phyloP scores from a whole-genome alignment of 2,113 vertebrate genomes.

The Antidorcas marsupialis region DNA sequence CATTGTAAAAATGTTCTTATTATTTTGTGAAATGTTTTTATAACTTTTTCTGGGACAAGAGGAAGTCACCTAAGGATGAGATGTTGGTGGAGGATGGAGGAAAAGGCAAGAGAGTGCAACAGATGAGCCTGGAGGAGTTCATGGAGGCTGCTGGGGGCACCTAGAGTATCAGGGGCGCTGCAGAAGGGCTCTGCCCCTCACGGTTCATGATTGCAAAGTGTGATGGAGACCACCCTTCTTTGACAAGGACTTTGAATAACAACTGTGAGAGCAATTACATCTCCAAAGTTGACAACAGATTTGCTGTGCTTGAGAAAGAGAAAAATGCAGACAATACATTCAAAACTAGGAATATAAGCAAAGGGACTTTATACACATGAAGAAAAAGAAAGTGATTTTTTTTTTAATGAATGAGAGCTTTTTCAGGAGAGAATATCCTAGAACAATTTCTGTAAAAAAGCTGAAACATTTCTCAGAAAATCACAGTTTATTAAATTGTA shows the following conservation, averaged over 20 bases:
- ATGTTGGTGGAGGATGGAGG: background rate
- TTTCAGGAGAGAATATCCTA: background rate
- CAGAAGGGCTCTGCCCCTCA: background rate
- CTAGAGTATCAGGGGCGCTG: fast-evolving
- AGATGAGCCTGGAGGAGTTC: background rate
- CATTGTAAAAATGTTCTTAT: background rate
- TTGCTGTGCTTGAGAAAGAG: background rate
- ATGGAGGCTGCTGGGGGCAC: background rate
- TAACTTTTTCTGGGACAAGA: background rate
- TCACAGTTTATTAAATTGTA: background rate
- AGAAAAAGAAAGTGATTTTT: background rate
- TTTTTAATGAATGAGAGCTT: background rate
- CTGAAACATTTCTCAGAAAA: background rate
- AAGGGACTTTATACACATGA: background rate
- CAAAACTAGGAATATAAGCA: background rate
- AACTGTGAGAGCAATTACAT: background rate
- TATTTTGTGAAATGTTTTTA: background rate
- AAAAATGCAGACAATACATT: background rate
- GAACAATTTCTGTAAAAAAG: background rate
- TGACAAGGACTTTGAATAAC: background rate
- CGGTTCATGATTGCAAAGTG: background rate
- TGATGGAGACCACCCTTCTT: background rate
- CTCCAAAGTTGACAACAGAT: background rate
- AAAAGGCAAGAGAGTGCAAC: background rate
- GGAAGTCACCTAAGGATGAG: background rate